Evolutionary conservation across 2,888 invertebrate species (phyloP).

Genomic region (Apodemia mormo): DNA sequence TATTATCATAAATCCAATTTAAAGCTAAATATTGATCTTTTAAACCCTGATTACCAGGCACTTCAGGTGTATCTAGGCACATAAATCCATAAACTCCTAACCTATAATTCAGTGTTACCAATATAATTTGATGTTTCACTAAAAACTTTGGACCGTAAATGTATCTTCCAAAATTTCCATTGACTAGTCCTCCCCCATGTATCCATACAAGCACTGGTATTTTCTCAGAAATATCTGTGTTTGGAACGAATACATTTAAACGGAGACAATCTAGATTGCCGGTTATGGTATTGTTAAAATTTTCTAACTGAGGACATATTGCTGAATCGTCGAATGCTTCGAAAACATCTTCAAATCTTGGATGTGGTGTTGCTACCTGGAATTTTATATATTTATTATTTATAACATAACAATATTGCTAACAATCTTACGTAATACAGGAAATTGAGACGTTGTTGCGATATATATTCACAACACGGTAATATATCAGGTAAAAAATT

Average conservation of each 20-base stretch:
- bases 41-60: slow-evolving; percentile 28
- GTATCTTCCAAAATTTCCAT: slow-evolving; percentile 47
- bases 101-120: slow-evolving; percentile 63
- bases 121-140: slow-evolving; percentile 43
- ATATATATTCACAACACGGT: too few species aligned
- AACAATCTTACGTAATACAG: too few species aligned
- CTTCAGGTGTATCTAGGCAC: slow-evolving; percentile 49
- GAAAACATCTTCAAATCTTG: slow-evolving; percentile 5
- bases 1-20: slow-evolving; percentile 44
- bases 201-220: slow-evolving; percentile 60
- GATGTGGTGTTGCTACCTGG: slow-evolving; percentile 6
- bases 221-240: background rate
- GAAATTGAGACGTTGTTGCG: too few species aligned
- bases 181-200: slow-evolving; percentile 54
- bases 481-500: too few species aligned
- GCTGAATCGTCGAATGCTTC: slow-evolving; percentile 13
- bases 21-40: slow-evolving; percentile 44
- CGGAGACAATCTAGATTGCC: slow-evolving; percentile 17
- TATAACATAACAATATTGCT: too few species aligned
- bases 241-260: slow-evolving; percentile 12
- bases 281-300: background rate
- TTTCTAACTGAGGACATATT: slow-evolving; percentile 9
- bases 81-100: slow-evolving; percentile 45
- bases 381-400: slow-evolving; percentile 21
- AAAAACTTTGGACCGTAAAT: slow-evolving; percentile 47